Percentiles rank a stretch among this genome's conserved stretches.
phyloP scores from a whole-genome alignment of 2,888 invertebrate genomes.

The Boloria selene region DNA sequence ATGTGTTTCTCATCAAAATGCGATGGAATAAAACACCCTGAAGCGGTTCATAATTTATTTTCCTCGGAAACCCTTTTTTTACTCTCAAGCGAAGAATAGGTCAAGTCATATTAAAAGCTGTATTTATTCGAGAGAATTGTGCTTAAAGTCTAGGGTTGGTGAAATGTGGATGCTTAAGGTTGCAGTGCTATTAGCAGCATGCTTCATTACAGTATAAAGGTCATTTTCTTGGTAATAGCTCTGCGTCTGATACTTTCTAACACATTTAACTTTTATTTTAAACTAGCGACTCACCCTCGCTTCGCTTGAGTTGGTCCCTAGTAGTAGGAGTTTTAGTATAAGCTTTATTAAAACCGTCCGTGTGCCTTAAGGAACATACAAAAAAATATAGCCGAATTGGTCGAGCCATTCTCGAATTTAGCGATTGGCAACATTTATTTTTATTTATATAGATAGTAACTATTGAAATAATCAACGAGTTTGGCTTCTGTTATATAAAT shows the following conservation, averaged over 20 bases:
- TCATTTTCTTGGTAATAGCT: constrained; percentile 7
- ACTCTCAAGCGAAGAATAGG: constrained; percentile 29
- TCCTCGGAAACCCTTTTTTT: constrained; percentile 36
- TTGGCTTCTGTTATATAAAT: not conserved
- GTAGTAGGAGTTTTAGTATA: no score
- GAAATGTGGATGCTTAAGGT: constrained; percentile 20
- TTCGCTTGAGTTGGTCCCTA: no score
- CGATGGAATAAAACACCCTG: constrained; percentile 39
- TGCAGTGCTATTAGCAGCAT: constrained; percentile 16
- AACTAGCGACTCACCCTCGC: no score
- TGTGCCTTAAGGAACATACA: no score
- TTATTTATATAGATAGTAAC: no score
- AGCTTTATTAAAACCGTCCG: no score
- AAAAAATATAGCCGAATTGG: no score
- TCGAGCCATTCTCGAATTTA: no score
- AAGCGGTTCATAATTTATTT: constrained; percentile 41
- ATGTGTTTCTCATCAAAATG: constrained; percentile 39
- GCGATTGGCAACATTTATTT: no score
- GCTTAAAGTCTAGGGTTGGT: constrained; percentile 22
- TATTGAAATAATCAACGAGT: not conserved
- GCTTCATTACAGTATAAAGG: constrained; percentile 6
- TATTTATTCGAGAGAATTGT: constrained; percentile 23
- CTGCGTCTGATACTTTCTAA: constrained; percentile 3
- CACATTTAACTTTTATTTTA: not conserved
- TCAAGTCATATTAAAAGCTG: constrained; percentile 26